These are phyloP conservation scores for Hirudinaria manillensis DNA, from an alignment of 2,888 invertebrate species.

Conservation along the genomic window DNA sequence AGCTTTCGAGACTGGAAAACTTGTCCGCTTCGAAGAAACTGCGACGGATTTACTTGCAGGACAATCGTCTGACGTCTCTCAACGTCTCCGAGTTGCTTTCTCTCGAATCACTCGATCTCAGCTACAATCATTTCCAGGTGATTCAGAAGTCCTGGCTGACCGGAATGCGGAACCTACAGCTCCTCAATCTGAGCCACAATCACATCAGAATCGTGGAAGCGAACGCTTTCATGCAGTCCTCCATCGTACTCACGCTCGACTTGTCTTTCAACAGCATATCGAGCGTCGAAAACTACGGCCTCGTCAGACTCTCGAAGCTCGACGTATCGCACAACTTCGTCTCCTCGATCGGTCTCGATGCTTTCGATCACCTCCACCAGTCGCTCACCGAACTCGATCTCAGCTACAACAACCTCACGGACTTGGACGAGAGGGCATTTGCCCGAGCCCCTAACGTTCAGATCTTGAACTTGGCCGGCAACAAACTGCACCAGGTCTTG, in stretches of 20 bases:
- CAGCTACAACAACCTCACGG: conserved; percentile 34
- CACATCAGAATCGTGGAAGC: conserved; percentile 27
- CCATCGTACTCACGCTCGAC: conserved; percentile 34
- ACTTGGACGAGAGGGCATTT: conserved; percentile 12
- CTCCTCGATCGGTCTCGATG: conserved; percentile 13
- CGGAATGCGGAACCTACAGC: conserved; percentile 29
- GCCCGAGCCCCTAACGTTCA: conserved; percentile 29
- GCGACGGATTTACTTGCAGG: conserved; percentile 31
- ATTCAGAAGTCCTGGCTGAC: conserved; percentile 30
- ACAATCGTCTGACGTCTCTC: conserved; percentile 30
- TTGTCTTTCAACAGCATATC: conserved; percentile 33
- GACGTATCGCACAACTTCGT: conserved; percentile 33
- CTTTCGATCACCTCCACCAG: conserved; percentile 26
- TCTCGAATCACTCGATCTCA: conserved; percentile 35
- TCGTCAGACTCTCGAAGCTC: conserved; percentile 30
- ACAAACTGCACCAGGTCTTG: conserved; percentile 24
- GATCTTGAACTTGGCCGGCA: conserved; percentile 31
- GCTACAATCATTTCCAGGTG: conserved; percentile 30
- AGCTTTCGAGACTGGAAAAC: conserved; percentile 30
- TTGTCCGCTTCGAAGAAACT: conserved; percentile 28
- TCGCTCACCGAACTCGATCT: conserved; percentile 33
- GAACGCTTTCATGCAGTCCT: conserved; percentile 28
- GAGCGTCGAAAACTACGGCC: conserved; percentile 22
- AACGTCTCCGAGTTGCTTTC: conserved; percentile 28
- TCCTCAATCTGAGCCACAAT: conserved; percentile 37